Conservation (phyloP, 2,797 vertebrate genomes). For the Columba guinea region DNA sequence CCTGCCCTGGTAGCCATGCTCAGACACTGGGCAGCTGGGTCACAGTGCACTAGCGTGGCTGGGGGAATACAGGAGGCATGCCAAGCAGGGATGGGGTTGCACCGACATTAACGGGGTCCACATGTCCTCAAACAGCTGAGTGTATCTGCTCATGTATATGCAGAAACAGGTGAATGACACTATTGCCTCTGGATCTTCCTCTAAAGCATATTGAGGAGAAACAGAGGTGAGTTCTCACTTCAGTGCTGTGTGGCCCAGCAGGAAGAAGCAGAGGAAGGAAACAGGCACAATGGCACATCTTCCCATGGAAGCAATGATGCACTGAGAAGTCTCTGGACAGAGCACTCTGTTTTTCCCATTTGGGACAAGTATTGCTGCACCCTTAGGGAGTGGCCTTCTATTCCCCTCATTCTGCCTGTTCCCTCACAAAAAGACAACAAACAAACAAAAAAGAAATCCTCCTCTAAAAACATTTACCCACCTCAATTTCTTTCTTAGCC, state of each 20-base stretch:
- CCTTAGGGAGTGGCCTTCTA: not conserved
- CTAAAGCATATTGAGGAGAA: not conserved
- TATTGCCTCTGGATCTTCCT: not conserved
- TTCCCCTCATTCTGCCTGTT: not conserved
- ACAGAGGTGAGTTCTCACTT: not conserved
- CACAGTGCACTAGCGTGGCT: not conserved
- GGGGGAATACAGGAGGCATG: not conserved
- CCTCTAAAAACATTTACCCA: not conserved
- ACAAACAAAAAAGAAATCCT: not conserved
- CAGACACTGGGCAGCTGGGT: not conserved
- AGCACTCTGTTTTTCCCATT: not conserved
- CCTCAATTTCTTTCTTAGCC: not conserved
- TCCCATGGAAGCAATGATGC: not conserved
- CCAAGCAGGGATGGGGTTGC: not conserved
- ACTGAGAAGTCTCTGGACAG: not conserved
- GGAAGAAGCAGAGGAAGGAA: not conserved
- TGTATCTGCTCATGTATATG: not conserved
- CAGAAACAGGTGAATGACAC: rapidly evolving
- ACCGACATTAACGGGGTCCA: not conserved
- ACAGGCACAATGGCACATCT: not conserved
- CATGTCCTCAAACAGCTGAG: not conserved
- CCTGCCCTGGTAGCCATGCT: not conserved
- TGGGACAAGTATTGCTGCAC: not conserved
- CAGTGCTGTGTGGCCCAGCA: not conserved
- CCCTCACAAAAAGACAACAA: too few relatives aligned